Percentiles rank a stretch among this genome's conserved stretches.
Conservation (phyloP, 2,797 vertebrate genomes). For the Fistularia commersonii region DNA sequence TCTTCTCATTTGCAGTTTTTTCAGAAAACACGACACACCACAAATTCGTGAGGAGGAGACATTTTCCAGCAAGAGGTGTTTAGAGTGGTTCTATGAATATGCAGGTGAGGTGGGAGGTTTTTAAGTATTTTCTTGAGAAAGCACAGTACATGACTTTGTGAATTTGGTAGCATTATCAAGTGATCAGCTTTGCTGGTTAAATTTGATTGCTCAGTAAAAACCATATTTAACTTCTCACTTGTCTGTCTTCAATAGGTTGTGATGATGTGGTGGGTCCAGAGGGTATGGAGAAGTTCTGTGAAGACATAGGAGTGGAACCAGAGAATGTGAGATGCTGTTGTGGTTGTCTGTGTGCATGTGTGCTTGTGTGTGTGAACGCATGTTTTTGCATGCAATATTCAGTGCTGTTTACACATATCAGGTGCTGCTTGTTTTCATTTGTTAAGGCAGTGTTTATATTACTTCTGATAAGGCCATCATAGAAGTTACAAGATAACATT, state of each 20-base stretch:
- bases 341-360: no score
- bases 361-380: no score
- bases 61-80: conserved; percentile 98
- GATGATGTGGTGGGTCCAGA: conserved; percentile 96
- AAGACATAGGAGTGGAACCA: conserved; percentile 98
- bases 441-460: no score
- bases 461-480: no score
- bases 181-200: not conserved
- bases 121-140: not conserved
- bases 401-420: no score
- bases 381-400: no score
- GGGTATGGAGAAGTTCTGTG: conserved; percentile 99
- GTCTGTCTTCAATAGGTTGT: conserved; percentile 74
- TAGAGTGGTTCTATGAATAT: conserved; percentile 99
- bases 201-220: no score
- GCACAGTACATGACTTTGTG: no score
- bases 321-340: conserved; percentile 85
- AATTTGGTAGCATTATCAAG: no score
- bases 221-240: conserved; percentile 6
- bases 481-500: no score
- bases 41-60: conserved; percentile 93
- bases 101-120: conserved; percentile 76
- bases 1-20: conserved; percentile 76
- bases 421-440: no score
- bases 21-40: conserved; percentile 91